Conservation (phyloP, 2,888 invertebrate species). For the Metalampra italica region DNA sequence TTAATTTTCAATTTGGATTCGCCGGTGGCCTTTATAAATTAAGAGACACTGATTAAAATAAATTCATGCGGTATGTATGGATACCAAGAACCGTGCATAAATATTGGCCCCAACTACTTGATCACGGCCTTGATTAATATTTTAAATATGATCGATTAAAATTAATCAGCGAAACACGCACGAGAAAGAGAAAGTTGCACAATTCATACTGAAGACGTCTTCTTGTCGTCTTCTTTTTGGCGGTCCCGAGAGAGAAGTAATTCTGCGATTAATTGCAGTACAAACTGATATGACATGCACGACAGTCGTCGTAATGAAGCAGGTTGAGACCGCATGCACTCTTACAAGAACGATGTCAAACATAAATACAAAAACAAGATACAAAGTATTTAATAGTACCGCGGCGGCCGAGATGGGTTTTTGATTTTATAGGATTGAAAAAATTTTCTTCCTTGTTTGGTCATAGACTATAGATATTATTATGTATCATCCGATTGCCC, state of each 20-base stretch:
- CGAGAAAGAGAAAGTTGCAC: constrained; percentile 48
- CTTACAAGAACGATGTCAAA: not conserved
- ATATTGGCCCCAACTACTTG: constrained; percentile 53
- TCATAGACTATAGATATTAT: no score
- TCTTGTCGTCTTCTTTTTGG: constrained; percentile 36
- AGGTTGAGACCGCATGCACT: constrained; percentile 1
- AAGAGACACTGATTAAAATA: constrained; percentile 50
- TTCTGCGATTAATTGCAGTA: constrained; percentile 27
- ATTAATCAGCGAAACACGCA: constrained; percentile 37
- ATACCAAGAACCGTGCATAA: constrained; percentile 32
- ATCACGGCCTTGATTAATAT: constrained; percentile 42
- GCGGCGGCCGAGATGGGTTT: no score
- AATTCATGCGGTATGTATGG: constrained; percentile 36
- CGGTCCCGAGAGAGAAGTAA: constrained; percentile 30
- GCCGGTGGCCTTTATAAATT: constrained; percentile 69
- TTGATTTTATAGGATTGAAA: no score
- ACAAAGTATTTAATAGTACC: no score
- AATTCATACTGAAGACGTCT: constrained; percentile 24
- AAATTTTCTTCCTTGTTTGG: no score
- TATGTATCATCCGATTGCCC: no score
- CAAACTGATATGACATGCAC: constrained; percentile 14
- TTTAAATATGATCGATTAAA: constrained; percentile 47
- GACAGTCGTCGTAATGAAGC: constrained; percentile 12
- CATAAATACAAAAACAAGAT: no score
- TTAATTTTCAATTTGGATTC: constrained; percentile 74